A percentile compares a stretch with the other conserved stretches of the same genome.
These are phyloP conservation scores for Pseudomugil gertrudae DNA, from an alignment of 2,797 vertebrate genomes.

Conservation along the genomic window DNA sequence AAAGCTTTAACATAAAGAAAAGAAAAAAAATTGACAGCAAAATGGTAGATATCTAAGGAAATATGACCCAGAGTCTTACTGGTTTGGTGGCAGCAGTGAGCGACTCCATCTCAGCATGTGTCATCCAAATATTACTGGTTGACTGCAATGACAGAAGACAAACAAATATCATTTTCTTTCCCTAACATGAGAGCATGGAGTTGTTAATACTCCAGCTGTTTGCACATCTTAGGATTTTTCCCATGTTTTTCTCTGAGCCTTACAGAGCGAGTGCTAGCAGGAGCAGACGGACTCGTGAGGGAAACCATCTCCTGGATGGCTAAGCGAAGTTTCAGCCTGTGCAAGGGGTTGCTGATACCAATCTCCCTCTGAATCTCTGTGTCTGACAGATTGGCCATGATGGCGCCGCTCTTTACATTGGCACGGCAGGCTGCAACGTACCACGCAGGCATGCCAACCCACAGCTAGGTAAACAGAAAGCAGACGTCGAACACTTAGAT, in stretches of 20 bases:
- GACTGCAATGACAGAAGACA: constrained; percentile 79
- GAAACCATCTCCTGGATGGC: constrained; percentile 97
- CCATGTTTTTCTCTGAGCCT: constrained; percentile 22
- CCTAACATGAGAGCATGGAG: neutral
- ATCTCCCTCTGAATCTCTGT: constrained; percentile 94
- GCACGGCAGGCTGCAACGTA: constrained; percentile 93
- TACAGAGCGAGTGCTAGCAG: constrained; percentile 88
- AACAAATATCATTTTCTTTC: constrained; percentile 32
- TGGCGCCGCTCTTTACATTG: constrained; percentile 93
- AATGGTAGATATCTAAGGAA: neutral
- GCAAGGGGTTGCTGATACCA: constrained; percentile 92
- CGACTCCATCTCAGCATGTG: constrained; percentile 95
- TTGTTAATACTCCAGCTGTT: neutral
- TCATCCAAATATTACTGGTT: constrained; percentile 96
- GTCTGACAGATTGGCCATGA: constrained; percentile 93
- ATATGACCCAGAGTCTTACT: constrained; percentile 80
- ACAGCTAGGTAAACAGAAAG: constrained; percentile 81
- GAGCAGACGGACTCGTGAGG: constrained; percentile 90
- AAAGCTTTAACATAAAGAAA: neutral
- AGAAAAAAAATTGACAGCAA: neutral
- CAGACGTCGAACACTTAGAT: constrained; percentile 2
- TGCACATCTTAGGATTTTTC: neutral
- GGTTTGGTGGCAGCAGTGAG: constrained; percentile 91
- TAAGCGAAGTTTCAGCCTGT: constrained; percentile 91
- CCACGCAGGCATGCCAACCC: constrained; percentile 96